Evolutionary conservation across 2,888 invertebrate genomes (phyloP), one percentile per base, ranked within the genome.

Genomic region (Synergus itoensis): DNA sequence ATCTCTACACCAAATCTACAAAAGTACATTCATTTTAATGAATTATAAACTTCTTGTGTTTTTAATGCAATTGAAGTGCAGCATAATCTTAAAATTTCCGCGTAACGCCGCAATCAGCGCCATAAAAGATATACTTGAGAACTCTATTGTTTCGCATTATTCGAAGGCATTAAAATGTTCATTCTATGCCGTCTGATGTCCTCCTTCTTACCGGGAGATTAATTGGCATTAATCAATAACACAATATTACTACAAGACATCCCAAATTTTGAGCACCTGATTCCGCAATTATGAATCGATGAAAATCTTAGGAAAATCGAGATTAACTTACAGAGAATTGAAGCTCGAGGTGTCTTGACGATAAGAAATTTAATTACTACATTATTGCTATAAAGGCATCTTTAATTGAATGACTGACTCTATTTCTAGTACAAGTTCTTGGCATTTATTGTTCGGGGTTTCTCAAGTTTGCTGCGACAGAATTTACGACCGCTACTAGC

Each of bases 361-460:
- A 1, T 11, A 28, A 14, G 21, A 62, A 12, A 62, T 12, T 12
- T 7, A 14, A 21, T 45, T 64, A 40, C n/a, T 40, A 18, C 65
- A 41, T 41, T 8, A 41, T 41, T 8, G n/a, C 7, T 41, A 28
- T 3, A 11, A 41, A 65, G 41, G n/a, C 53, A 53, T 48, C n/a
- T 48, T 21, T 73, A n/a, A 53, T 36, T 73, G 53, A 73, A 73
- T 53, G 40, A 53, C 73, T 53, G 40, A 73, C 73, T 53, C 48
- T 48, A 73, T 73, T 73, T 73, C n/a, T 16, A 53, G 73, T 53
- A 53, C 9, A 16, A 53, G 36, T 73, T 73, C 73, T 48, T 73
- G 73, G 53, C 73, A 73, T 12, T 73, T 11, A 53, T 73, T 73
- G 48, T 28, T n/a, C 53, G 36, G 9, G 40, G 36, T 53, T 18